Evolutionary conservation across 2,797 vertebrate genomes (phyloP).

Genomic region (Serranus cabrilla): DNA sequence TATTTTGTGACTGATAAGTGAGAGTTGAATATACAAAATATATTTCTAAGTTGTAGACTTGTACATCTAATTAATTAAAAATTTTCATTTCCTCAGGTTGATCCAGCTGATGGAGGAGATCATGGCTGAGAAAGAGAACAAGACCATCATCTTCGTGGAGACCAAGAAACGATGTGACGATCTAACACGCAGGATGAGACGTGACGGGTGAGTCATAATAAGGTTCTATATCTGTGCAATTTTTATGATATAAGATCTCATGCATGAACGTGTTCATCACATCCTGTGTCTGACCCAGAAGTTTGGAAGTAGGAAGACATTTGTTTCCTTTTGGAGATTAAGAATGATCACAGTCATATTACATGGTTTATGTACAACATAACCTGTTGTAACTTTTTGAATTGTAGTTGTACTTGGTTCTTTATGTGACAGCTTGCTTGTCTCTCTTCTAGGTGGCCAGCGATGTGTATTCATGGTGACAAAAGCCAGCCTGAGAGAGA

Average conservation of each 20-base stretch:
- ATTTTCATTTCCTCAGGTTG: conserved; percentile 80
- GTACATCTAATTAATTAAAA: not conserved
- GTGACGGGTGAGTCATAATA: conserved; percentile 90
- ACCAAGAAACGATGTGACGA: conserved; percentile 98
- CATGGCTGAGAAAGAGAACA: conserved; percentile 99
- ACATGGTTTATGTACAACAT: not conserved
- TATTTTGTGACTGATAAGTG: no score
- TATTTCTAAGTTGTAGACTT: not conserved
- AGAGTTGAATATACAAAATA: not conserved
- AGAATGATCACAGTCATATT: not conserved
- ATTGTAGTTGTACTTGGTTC: not conserved
- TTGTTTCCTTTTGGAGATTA: not conserved
- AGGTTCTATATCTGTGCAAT: not conserved
- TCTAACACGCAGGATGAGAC: conserved; percentile 96
- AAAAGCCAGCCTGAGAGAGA: conserved; percentile 99
- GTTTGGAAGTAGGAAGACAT: not conserved
- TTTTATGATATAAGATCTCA: not conserved
- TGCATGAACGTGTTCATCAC: not conserved
- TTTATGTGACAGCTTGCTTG: not conserved
- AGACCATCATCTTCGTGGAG: conserved; percentile 98
- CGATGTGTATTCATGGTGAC: conserved; percentile 99
- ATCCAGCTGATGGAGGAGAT: conserved; percentile 98
- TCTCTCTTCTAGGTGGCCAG: conserved; percentile 91
- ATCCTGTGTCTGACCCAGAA: not conserved
- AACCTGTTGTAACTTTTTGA: no score